These are phyloP conservation scores for Meiosimyza decipiens DNA, from an alignment of 2,888 invertebrate species.

Conservation along the genomic window DNA sequence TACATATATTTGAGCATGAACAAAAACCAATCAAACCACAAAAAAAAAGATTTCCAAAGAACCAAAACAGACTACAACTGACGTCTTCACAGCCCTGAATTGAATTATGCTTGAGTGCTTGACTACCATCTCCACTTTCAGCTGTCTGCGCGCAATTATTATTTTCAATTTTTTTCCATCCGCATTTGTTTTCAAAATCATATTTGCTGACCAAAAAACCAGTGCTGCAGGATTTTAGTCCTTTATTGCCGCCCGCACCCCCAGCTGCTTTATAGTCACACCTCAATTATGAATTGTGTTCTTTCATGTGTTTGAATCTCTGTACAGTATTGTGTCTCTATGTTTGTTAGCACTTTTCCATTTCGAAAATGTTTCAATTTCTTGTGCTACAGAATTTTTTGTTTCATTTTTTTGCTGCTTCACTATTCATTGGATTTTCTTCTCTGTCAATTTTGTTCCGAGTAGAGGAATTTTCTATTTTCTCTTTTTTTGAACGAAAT, in stretches of 20 bases:
- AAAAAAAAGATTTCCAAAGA: neutral
- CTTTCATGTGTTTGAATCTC: neutral
- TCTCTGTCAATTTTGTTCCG: neutral
- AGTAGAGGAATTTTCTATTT: neutral
- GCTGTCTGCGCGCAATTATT: constrained; percentile 11
- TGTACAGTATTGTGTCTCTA: constrained; percentile 3
- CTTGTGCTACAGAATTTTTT: neutral
- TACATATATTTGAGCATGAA: no score
- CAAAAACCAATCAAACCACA: neutral
- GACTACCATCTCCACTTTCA: neutral
- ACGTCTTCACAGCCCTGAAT: neutral
- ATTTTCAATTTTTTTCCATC: neutral
- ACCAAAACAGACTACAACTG: neutral
- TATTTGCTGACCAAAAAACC: neutral
- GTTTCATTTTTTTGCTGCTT: neutral
- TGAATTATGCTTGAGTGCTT: constrained; percentile 16
- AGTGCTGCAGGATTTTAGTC: no score
- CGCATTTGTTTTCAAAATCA: constrained; percentile 15
- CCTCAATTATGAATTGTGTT: constrained; percentile 10
- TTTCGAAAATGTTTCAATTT: constrained; percentile 21
- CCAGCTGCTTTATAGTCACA: neutral
- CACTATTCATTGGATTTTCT: constrained; percentile 22
- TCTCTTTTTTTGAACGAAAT: neutral
- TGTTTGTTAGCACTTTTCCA: constrained; percentile 6
- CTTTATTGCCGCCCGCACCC: no score